These are phyloP conservation scores for Typhlomys cinereus DNA, from an alignment of 2,113 vertebrate genomes.

Conservation along the genomic window DNA sequence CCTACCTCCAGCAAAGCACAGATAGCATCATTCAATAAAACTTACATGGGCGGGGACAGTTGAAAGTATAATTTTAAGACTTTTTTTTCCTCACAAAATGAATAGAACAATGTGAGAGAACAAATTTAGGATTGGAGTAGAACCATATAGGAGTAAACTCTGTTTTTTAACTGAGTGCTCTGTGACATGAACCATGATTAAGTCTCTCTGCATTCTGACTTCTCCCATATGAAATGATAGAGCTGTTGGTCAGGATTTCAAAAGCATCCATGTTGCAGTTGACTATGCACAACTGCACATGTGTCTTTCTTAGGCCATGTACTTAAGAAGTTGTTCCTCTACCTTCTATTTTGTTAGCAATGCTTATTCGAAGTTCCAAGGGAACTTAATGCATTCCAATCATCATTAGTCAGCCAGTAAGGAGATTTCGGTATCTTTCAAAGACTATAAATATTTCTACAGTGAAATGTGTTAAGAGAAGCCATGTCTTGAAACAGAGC, in stretches of 20 bases:
- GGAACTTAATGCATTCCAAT: not conserved
- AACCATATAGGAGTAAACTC: not conserved
- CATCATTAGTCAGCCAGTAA: slow-evolving; percentile 1
- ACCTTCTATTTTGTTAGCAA: slow-evolving; percentile 17
- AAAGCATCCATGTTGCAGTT: not conserved
- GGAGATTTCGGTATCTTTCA: not conserved
- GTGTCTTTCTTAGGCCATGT: not conserved
- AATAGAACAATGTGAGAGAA: not conserved
- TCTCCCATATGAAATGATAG: not conserved
- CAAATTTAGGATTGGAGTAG: not conserved
- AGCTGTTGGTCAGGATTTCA: not conserved
- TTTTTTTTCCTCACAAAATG: not conserved
- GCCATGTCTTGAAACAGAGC: not conserved
- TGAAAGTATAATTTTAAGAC: not conserved
- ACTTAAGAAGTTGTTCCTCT: slow-evolving; percentile 9
- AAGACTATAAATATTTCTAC: slow-evolving; percentile 11
- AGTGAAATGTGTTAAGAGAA: slow-evolving; percentile 32
- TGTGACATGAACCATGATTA: not conserved
- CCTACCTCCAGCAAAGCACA: not conserved
- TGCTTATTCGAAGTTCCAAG: not conserved
- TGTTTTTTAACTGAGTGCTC: not conserved
- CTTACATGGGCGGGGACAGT: not conserved
- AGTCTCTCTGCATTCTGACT: not conserved
- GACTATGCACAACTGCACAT: not conserved
- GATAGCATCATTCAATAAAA: not conserved